phyloP scores from a whole-genome alignment of 2,797 vertebrate species.

The Gambusia yucatana region DNA sequence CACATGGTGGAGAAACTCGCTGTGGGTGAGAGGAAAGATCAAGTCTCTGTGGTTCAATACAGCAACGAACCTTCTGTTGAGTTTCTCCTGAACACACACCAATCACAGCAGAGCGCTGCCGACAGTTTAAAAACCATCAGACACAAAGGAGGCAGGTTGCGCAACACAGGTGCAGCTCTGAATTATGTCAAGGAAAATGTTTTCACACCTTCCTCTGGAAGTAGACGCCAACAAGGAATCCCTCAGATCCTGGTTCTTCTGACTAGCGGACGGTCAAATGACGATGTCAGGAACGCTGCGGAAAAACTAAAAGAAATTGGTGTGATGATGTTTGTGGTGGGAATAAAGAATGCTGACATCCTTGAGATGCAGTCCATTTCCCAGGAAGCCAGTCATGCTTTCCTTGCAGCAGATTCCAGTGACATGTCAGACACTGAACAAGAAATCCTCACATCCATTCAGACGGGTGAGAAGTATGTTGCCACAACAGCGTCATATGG shows the following conservation, averaged over 20 bases:
- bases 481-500: conserved; percentile 45
- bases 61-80: conserved; percentile 62
- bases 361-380: conserved; percentile 73
- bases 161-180: conserved; percentile 77
- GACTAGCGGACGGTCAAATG: conserved; percentile 70
- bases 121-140: conserved; percentile 48
- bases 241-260: conserved; percentile 73
- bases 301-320: conserved; percentile 80
- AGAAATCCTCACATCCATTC: conserved; percentile 55
- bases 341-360: conserved; percentile 66
- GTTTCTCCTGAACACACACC: conserved; percentile 74
- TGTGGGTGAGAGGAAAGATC: conserved; percentile 71
- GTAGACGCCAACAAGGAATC: conserved; percentile 65
- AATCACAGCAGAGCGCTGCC: conserved; percentile 56
- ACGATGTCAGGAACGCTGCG: conserved; percentile 64
- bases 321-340: conserved; percentile 76
- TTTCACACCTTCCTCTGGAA: conserved; percentile 72
- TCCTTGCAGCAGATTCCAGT: conserved; percentile 55
- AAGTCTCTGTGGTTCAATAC: conserved; percentile 75
- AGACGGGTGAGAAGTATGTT: conserved; percentile 24
- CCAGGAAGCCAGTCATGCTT: conserved; percentile 60
- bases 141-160: conserved; percentile 71
- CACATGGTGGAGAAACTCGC: conserved; percentile 66
- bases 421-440: conserved; percentile 61
- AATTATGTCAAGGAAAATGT: conserved; percentile 69